Evolutionary conservation across 1,140 invertebrate genomes (phyloP).

Genomic region (Diachasma alloeum): DNA sequence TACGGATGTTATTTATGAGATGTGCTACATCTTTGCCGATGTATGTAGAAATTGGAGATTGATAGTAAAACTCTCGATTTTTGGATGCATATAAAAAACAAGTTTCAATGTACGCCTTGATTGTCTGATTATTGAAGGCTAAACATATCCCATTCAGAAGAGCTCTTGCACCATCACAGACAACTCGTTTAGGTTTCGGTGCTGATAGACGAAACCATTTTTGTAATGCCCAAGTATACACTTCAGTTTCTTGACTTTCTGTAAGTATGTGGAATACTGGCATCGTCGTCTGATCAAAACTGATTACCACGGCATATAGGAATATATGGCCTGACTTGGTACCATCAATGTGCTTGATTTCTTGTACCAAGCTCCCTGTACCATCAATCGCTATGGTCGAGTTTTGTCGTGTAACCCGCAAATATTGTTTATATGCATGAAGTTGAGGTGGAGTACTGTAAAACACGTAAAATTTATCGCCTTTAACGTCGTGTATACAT

Average conservation of each 20-base stretch:
- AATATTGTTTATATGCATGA: slow-evolving; percentile 18
- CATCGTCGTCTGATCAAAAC: background rate
- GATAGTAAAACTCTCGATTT: background rate
- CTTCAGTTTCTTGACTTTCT: slow-evolving; percentile 4
- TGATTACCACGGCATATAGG: slow-evolving; percentile 15
- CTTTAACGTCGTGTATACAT: background rate
- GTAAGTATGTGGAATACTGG: slow-evolving; percentile 20
- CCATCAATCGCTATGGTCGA: slow-evolving; percentile 5
- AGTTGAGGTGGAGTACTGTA: slow-evolving; percentile 9
- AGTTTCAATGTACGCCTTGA: slow-evolving; percentile 1
- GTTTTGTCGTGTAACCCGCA: background rate
- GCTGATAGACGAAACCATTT: background rate
- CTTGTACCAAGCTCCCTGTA: background rate
- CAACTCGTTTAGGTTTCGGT: background rate
- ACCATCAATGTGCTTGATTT: background rate
- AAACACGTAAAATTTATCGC: slow-evolving; percentile 5
- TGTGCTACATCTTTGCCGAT: slow-evolving; percentile 30
- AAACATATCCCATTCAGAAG: slow-evolving; percentile 28
- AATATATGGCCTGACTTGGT: slow-evolving; percentile 20
- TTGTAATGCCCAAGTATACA: too few species aligned
- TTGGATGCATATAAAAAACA: background rate
- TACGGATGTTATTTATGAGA: background rate
- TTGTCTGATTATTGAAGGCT: slow-evolving; percentile 24
- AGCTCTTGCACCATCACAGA: slow-evolving; percentile 14
- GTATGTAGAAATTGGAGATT: background rate